phyloP scores from a whole-genome alignment of 2,888 invertebrate species.

The Athalia circularis region DNA sequence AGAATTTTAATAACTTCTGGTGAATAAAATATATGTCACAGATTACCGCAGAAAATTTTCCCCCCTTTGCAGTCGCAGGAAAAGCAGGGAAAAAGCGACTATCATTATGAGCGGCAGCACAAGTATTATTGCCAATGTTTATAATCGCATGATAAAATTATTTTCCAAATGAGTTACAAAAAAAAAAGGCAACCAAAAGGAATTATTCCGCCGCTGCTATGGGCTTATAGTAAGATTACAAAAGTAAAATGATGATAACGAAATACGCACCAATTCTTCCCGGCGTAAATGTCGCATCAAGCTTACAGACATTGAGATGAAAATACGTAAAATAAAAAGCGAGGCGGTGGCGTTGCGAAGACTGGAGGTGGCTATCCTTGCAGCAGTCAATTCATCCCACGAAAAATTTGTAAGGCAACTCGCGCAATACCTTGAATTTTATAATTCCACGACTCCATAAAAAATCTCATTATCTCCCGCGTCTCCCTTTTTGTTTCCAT shows the following conservation, averaged over 20 bases:
- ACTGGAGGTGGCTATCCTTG: not conserved
- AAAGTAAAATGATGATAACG: too few relatives aligned
- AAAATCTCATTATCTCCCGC: constrained; percentile 40
- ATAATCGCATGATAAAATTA: too few relatives aligned
- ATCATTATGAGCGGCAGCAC: too few relatives aligned
- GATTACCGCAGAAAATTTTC: constrained; percentile 21
- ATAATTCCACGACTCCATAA: constrained; percentile 12
- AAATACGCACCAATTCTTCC: too few relatives aligned
- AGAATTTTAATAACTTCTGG: constrained; percentile 53
- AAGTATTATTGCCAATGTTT: too few relatives aligned
- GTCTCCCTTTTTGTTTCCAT: constrained; percentile 26
- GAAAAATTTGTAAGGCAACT: not conserved
- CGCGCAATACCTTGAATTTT: constrained; percentile 16
- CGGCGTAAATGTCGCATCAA: too few relatives aligned
- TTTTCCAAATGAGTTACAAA: too few relatives aligned
- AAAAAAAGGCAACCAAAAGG: too few relatives aligned
- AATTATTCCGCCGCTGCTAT: too few relatives aligned
- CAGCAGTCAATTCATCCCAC: not conserved
- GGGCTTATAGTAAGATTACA: too few relatives aligned
- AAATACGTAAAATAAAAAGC: constrained; percentile 12
- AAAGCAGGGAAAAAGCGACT: too few relatives aligned
- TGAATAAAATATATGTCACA: constrained; percentile 42
- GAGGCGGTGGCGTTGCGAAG: not conserved
- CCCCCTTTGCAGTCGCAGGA: too few relatives aligned
- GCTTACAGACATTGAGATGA: not conserved